Evolutionary conservation across 2,797 vertebrate species (phyloP).

Genomic region (Acanthurus tractus): DNA sequence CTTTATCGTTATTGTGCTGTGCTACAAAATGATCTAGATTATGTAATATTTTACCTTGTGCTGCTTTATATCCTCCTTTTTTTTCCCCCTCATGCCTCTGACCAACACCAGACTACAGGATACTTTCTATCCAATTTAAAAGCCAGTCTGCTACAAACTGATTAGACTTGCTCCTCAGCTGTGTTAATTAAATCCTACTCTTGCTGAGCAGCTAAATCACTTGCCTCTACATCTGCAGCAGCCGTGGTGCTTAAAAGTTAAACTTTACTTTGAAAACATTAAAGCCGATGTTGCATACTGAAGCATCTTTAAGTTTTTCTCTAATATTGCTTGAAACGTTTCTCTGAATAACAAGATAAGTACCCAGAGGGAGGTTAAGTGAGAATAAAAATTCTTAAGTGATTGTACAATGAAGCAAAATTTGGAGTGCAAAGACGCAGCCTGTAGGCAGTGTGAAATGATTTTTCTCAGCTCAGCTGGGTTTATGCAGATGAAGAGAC

Average conservation of each 20-base stretch:
- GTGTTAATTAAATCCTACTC: constrained; percentile 41
- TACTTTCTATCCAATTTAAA: constrained; percentile 17
- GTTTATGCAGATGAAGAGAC: constrained; percentile 55
- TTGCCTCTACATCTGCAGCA: constrained; percentile 6
- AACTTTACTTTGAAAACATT: constrained; percentile 6
- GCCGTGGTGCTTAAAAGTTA: constrained; percentile 18
- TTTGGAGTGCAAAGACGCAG: constrained; percentile 22
- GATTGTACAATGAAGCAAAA: constrained; percentile 20
- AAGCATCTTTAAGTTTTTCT: constrained; percentile 6
- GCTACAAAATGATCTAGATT: too few species aligned
- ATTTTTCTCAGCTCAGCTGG: constrained; percentile 41
- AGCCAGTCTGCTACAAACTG: constrained; percentile 32
- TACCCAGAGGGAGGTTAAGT: constrained; percentile 4
- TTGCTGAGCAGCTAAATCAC: constrained; percentile 7
- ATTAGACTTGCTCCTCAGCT: constrained; percentile 35
- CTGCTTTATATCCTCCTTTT: background rate
- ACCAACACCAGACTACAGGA: background rate
- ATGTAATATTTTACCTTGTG: too few species aligned
- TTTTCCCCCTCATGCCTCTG: background rate
- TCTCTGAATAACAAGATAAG: constrained; percentile 2
- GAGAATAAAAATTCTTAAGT: background rate
- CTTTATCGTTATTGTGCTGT: too few species aligned
- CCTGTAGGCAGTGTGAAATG: constrained; percentile 39
- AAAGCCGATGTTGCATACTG: background rate
- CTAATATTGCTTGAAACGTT: constrained; percentile 16